A percentile compares a stretch with the other conserved stretches of the same genome.
phyloP scores from a whole-genome alignment of 2,888 invertebrate species.

The Dugesia japonica region DNA sequence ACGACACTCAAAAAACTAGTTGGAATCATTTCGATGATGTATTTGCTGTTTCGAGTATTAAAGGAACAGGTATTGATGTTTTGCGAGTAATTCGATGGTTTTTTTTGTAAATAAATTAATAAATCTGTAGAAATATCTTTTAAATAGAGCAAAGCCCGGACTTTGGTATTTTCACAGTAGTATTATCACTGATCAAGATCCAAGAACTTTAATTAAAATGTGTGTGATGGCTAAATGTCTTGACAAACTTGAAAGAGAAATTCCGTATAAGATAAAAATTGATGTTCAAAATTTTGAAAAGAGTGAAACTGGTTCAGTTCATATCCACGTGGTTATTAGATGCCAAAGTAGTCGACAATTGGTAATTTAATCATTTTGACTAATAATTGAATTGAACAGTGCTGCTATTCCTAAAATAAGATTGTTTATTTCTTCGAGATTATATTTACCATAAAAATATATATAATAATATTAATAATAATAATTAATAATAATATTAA shows the following conservation, averaged over 20 bases:
- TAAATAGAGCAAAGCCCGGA: conserved; percentile 55
- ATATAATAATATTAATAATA: too few relatives aligned
- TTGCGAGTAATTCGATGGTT: conserved; percentile 52
- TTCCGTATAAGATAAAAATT: conserved; percentile 62
- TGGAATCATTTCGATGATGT: conserved; percentile 70
- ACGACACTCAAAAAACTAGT: neutral
- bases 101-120: neutral
- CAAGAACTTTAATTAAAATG: conserved; percentile 57
- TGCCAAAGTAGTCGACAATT: conserved; percentile 23
- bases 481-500: too few relatives aligned
- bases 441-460: too few relatives aligned
- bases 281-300: conserved; percentile 35
- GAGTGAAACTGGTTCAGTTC: conserved; percentile 23
- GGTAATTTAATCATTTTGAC: too few relatives aligned
- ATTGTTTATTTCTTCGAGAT: too few relatives aligned
- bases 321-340: conserved; percentile 13
- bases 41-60: conserved; percentile 74
- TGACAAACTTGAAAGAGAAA: conserved; percentile 65
- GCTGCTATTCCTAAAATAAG: too few relatives aligned
- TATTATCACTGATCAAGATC: conserved; percentile 60
- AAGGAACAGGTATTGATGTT: conserved; percentile 60
- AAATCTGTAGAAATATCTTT: conserved; percentile 36
- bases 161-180: conserved; percentile 58
- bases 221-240: conserved; percentile 68
- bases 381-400: too few relatives aligned